These are phyloP conservation scores for Bruchidius siliquastri DNA, from an alignment of 2,888 invertebrate genomes.

Conservation along the genomic window DNA sequence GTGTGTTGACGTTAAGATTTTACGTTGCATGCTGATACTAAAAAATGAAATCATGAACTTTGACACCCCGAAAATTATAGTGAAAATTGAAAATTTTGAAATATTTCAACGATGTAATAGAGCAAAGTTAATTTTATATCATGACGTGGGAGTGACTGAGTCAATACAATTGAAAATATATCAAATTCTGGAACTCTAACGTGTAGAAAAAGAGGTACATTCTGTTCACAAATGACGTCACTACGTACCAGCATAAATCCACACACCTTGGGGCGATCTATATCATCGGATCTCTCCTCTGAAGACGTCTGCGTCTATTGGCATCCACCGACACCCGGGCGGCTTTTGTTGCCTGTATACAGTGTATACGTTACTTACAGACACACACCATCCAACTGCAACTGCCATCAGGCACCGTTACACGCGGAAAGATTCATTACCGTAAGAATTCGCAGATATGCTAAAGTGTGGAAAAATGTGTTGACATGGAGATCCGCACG, in stretches of 20 bases:
- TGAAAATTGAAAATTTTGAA: too few species aligned
- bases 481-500: not conserved
- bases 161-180: too few species aligned
- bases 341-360: not conserved
- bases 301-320: not conserved
- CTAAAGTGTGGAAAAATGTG: not conserved
- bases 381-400: not conserved
- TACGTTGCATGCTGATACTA: not conserved
- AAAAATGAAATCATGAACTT: too few species aligned
- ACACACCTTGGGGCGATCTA: not conserved
- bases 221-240: not conserved
- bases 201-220: not conserved
- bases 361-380: not conserved
- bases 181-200: not conserved
- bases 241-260: not conserved
- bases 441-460: not conserved
- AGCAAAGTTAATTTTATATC: too few species aligned
- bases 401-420: not conserved
- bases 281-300: not conserved
- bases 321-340: not conserved
- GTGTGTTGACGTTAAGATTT: not conserved
- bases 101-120: too few species aligned
- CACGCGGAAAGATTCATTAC: not conserved
- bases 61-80: too few species aligned
- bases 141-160: too few species aligned